These are phyloP conservation scores for Atopsyche davidsoni DNA, from an alignment of 1,140 invertebrate species.

Conservation along the genomic window DNA sequence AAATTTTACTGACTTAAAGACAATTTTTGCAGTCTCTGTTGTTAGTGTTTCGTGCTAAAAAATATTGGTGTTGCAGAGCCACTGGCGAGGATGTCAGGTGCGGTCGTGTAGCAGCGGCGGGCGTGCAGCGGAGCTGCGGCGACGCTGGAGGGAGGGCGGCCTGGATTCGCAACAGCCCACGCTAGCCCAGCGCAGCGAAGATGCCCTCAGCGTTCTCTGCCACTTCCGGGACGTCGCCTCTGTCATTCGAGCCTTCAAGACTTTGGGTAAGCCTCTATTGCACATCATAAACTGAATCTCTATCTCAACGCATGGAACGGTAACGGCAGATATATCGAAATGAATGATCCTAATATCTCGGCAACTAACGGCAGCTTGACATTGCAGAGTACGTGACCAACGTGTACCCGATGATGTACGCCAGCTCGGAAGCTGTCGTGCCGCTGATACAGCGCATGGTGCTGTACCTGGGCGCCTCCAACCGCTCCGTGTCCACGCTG, in stretches of 20 bases:
- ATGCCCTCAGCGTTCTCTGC: conserved; percentile 42
- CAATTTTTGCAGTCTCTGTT: conserved; percentile 3
- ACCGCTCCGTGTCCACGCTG: conserved; percentile 50
- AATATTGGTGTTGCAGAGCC: conserved; percentile 40
- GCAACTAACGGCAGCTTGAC: not conserved
- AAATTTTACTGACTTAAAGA: not conserved
- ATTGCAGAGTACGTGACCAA: conserved; percentile 51
- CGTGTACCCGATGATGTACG: conserved; percentile 46
- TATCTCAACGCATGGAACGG: too few species aligned
- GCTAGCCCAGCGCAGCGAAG: conserved; percentile 41
- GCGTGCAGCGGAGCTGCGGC: conserved; percentile 38
- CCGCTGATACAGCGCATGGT: conserved; percentile 42
- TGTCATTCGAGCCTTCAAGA: conserved; percentile 44
- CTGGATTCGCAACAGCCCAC: conserved; percentile 42
- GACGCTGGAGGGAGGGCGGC: conserved; percentile 46
- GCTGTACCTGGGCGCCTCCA: conserved; percentile 44
- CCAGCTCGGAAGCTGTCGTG: conserved; percentile 36
- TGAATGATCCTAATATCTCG: too few species aligned
- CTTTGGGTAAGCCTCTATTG: conserved; percentile 33
- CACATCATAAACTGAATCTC: too few species aligned
- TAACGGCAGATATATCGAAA: too few species aligned
- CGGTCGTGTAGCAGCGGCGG: conserved; percentile 37
- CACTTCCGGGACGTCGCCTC: conserved; percentile 39
- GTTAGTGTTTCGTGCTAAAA: not conserved
- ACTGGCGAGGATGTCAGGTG: conserved; percentile 56